Evolutionary conservation across 2,888 invertebrate species (phyloP).

Genomic region (Brachylomia viminalis): DNA sequence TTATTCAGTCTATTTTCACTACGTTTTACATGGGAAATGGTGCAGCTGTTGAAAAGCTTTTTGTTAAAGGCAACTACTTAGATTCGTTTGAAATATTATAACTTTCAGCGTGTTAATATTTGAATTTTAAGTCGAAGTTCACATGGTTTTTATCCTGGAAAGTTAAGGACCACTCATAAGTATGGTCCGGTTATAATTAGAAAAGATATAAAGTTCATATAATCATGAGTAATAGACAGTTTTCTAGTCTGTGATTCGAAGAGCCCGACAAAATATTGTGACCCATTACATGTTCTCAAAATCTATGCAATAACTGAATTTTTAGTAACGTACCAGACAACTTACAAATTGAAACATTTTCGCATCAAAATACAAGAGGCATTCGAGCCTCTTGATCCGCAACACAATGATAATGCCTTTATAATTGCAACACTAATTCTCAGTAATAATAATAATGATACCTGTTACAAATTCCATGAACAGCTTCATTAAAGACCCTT

Average conservation of each 20-base stretch:
- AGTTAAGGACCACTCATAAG: neutral
- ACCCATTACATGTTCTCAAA: neutral
- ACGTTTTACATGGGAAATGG: constrained; percentile 7
- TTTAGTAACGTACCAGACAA: neutral
- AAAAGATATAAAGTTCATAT: neutral
- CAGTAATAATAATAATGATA: neutral
- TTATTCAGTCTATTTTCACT: neutral
- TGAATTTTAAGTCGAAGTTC: neutral
- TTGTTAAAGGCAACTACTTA: neutral
- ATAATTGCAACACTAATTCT: constrained; percentile 5
- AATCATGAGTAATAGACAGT: neutral
- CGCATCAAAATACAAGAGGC: neutral
- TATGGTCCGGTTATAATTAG: neutral
- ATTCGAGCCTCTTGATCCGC: neutral
- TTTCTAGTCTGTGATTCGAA: neutral
- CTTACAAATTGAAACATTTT: constrained; percentile 6
- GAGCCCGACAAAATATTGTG: neutral
- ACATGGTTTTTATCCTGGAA: neutral
- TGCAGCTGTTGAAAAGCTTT: neutral
- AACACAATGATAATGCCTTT: neutral
- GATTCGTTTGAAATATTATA: neutral
- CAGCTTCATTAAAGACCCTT: constrained; percentile 19
- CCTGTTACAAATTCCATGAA: constrained; percentile 20
- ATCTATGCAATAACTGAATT: neutral
- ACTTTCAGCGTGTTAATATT: neutral